Evolutionary conservation across 1,140 invertebrate genomes (phyloP), one percentile per base, ranked within the genome.

Genomic region (Pygmarrhopalites habei): DNA sequence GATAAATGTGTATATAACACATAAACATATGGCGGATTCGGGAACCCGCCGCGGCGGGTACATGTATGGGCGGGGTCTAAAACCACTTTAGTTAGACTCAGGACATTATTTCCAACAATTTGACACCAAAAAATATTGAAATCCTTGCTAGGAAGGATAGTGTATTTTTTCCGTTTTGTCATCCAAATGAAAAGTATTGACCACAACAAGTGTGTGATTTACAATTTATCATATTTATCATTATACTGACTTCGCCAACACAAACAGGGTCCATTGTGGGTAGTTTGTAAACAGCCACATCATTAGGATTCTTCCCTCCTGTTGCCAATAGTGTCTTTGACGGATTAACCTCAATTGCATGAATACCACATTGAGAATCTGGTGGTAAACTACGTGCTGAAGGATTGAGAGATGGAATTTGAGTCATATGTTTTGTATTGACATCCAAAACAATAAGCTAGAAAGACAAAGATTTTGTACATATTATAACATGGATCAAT

Each of bases 321-420:
- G 94, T 96, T n/a, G 92, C 91, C 53, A 97, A 75, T 64, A 95
- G 79, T 43, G 88, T 90, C 62, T 83, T 79, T 29, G 91, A 95
- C n/a, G 93, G 92, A 78, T 96, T 97, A 30, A 96, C 87, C 77
- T 93, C 86, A 66, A 97, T 85, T 58, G 89, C 86, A 80, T 97
- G 92, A 71, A 97, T 93, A 15, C 93, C 94, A 73, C 89, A 87
- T 72, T 90, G 86, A 65, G 87, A 84, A 43, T 74, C 73, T 49
- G 73, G 72, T 62, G 73, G 77, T 66, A 49, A 72, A 72, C 59
- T 75, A n/a, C 65, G 57, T 12, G 66, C 56, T n/a, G 69, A 70
- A 67, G 70, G 73, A 71, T 51, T 74, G 63, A 93, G 77, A 17
- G 84, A 89, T 17, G 92, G 92, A 72, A 95, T 95, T 69, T 88